Conservation (phyloP, 2,113 vertebrate genomes). For the Saguinus imperator region DNA sequence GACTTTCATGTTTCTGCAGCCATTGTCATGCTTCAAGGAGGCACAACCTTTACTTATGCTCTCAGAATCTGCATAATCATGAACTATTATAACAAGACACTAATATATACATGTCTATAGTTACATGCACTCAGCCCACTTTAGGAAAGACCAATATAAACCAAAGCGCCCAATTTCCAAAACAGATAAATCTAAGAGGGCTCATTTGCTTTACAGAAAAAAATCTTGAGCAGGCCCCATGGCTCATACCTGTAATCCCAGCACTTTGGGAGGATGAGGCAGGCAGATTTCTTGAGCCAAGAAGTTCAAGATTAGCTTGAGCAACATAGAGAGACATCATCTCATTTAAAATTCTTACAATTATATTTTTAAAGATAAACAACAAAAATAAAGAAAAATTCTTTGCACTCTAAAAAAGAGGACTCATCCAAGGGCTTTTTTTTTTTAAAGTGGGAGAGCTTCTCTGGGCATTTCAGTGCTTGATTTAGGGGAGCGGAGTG, state of each 20-base stretch:
- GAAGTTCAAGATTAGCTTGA: too few species aligned
- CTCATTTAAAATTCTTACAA: too few species aligned
- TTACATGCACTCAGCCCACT: neutral
- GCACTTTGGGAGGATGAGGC: too few species aligned
- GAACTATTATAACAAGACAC: slow-evolving; percentile 1
- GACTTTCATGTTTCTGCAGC: neutral
- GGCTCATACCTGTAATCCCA: too few species aligned
- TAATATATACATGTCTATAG: neutral
- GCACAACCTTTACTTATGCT: slow-evolving; percentile 28
- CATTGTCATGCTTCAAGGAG: slow-evolving; percentile 9
- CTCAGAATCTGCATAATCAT: slow-evolving; percentile 58
- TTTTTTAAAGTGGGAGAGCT: neutral
- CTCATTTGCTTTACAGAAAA: slow-evolving; percentile 46
- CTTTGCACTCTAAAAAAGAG: neutral
- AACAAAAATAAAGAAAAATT: neutral
- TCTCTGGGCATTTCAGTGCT: neutral
- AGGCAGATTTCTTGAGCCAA: too few species aligned
- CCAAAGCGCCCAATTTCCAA: slow-evolving; percentile 24
- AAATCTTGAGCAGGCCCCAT: too few species aligned
- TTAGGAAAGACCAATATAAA: slow-evolving; percentile 8
- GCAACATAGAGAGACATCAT: too few species aligned
- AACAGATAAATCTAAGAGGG: slow-evolving; percentile 51
- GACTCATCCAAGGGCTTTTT: neutral
- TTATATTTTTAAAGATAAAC: too few species aligned
- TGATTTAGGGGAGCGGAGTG: neutral